Evolutionary conservation across 2,113 vertebrate genomes (phyloP).

Genomic region (Oryzias woworae): DNA sequence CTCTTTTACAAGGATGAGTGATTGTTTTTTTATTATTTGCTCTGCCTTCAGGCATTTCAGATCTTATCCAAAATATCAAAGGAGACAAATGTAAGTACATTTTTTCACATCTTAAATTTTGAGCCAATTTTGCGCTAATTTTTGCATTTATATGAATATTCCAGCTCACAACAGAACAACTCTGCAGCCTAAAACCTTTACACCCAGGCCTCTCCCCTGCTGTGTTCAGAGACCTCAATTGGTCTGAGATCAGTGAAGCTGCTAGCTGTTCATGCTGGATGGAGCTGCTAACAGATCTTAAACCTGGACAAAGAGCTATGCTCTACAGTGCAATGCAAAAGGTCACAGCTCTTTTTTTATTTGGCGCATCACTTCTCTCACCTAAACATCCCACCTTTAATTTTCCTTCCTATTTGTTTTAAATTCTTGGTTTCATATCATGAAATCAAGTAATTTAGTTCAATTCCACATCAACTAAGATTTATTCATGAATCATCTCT

Average conservation of each 20-base stretch:
- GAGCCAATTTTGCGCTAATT: conserved; percentile 8
- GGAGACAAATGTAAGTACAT: conserved; percentile 78
- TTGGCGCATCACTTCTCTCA: conserved; percentile 4
- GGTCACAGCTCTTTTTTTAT: conserved; percentile 63
- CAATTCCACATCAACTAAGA: too few relatives aligned
- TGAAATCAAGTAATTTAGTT: too few relatives aligned
- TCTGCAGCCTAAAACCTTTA: conserved; percentile 79
- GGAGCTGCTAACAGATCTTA: conserved; percentile 75
- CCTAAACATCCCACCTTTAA: neutral
- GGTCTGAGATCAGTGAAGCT: conserved; percentile 57
- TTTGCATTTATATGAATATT: conserved; percentile 22
- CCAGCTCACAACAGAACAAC: conserved; percentile 70
- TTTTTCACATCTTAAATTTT: conserved; percentile 20
- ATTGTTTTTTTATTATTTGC: neutral
- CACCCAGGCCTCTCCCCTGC: conserved; percentile 78
- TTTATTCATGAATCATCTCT: neutral
- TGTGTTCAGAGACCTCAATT: conserved; percentile 72
- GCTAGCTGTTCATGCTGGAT: conserved; percentile 80
- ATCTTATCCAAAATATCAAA: conserved; percentile 78
- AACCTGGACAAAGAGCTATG: conserved; percentile 79
- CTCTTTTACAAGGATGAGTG: neutral
- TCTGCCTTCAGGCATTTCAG: conserved; percentile 76
- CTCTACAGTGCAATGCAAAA: conserved; percentile 78
- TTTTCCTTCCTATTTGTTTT: too few relatives aligned
- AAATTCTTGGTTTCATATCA: too few relatives aligned